phyloP scores from a whole-genome alignment of 1,140 invertebrate genomes.

The Drosophila sturtevanti region DNA sequence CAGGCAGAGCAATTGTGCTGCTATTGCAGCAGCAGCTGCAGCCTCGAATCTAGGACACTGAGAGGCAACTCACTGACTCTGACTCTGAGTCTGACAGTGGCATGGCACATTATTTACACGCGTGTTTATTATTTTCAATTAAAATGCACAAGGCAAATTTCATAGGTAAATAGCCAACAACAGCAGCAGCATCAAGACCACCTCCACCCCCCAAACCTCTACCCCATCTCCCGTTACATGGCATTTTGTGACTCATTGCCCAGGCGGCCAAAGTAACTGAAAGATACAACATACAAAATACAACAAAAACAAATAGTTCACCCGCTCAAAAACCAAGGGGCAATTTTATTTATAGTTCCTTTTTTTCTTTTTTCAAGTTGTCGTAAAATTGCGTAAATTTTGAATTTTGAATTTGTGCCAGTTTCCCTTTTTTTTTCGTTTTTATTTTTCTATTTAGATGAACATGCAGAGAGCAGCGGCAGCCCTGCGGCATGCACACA shows the following conservation, averaged over 20 bases:
- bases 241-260: conserved; percentile 47
- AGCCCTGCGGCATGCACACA: conserved; percentile 33
- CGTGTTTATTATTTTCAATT: conserved; percentile 81
- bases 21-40: conserved; percentile 9
- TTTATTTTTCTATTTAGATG: conserved; percentile 35
- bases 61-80: conserved; percentile 21
- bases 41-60: conserved; percentile 63
- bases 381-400: conserved; percentile 81
- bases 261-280: conserved; percentile 54
- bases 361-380: conserved; percentile 64
- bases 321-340: conserved; percentile 43
- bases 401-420: conserved; percentile 78
- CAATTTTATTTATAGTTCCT: conserved; percentile 67
- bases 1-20: conserved; percentile 1
- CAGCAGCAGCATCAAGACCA: neutral
- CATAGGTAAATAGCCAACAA: conserved; percentile 60
- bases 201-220: neutral
- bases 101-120: conserved; percentile 74
- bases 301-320: conserved; percentile 67
- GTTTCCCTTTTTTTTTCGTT: conserved; percentile 48
- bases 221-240: too few relatives aligned
- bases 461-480: conserved; percentile 27
- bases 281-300: conserved; percentile 27
- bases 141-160: conserved; percentile 66
- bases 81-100: conserved; percentile 48